Conservation (phyloP, 2,797 vertebrate genomes). For the Melanotaenia parkinsoni region DNA sequence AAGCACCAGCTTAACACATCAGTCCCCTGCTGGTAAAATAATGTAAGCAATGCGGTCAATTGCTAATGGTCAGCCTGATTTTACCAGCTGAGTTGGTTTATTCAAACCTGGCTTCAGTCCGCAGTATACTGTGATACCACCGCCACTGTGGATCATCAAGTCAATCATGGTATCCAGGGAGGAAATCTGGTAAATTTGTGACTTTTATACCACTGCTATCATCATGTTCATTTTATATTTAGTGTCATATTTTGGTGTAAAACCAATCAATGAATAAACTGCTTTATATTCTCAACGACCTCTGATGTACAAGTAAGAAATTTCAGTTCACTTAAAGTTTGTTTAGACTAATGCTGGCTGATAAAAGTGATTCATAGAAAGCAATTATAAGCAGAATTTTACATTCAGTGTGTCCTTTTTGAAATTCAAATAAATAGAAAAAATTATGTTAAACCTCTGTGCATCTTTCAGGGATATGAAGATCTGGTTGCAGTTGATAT, state of each 20-base stretch:
- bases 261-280: too few species aligned
- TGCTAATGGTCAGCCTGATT: neutral
- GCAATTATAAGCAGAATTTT: neutral
- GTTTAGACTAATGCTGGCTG: too few species aligned
- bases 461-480: too few species aligned
- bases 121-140: neutral
- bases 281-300: too few species aligned
- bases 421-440: neutral
- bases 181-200: neutral
- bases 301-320: too few species aligned
- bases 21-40: slow-evolving; percentile 12
- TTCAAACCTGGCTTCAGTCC: neutral
- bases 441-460: neutral
- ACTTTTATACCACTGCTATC: neutral
- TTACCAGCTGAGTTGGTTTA: neutral
- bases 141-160: neutral
- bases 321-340: too few species aligned
- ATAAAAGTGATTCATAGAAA: neutral
- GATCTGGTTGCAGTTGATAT: too few species aligned
- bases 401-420: neutral
- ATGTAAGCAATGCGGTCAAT: neutral
- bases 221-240: neutral
- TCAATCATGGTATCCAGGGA: neutral
- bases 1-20: slow-evolving; percentile 22
- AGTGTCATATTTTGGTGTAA: too few species aligned